Evolutionary conservation across 2,888 invertebrate genomes (phyloP).

Genomic region (Agriopis marginaria): DNA sequence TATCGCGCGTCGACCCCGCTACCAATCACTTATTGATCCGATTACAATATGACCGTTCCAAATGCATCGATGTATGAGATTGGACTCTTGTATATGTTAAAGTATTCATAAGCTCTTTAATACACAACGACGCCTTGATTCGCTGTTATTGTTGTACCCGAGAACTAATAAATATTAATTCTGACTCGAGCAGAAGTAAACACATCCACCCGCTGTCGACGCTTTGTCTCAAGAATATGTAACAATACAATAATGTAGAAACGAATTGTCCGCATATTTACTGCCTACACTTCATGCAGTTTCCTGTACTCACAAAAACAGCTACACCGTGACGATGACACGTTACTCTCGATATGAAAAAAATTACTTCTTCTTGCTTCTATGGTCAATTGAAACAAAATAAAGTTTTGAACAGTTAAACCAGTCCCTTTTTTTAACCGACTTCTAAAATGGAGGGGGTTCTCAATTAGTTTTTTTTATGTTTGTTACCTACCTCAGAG

Average conservation of each 20-base stretch:
- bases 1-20: constrained; percentile 72
- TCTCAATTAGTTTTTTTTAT: no score
- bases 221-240: not conserved
- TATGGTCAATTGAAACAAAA: no score
- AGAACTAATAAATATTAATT: constrained; percentile 77
- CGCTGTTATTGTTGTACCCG: constrained; percentile 67
- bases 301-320: not conserved
- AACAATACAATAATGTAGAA: constrained; percentile 3
- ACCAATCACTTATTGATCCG: constrained; percentile 53
- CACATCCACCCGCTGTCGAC: constrained; percentile 45
- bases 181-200: constrained; percentile 49
- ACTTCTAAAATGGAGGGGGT: no score
- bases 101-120: constrained; percentile 72
- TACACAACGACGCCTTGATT: constrained; percentile 69
- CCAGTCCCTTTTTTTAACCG: no score
- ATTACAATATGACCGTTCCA: constrained; percentile 51
- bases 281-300: not conserved
- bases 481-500: no score
- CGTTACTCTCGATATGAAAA: no score
- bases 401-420: no score
- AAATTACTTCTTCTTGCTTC: no score
- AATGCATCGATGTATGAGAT: constrained; percentile 68
- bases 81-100: constrained; percentile 62
- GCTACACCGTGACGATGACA: not conserved
- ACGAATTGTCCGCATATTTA: not conserved